A percentile compares a stretch with the other conserved stretches of the same genome.
Evolutionary conservation across 2,888 invertebrate genomes (phyloP).

Genomic region (Tholera decimalis): DNA sequence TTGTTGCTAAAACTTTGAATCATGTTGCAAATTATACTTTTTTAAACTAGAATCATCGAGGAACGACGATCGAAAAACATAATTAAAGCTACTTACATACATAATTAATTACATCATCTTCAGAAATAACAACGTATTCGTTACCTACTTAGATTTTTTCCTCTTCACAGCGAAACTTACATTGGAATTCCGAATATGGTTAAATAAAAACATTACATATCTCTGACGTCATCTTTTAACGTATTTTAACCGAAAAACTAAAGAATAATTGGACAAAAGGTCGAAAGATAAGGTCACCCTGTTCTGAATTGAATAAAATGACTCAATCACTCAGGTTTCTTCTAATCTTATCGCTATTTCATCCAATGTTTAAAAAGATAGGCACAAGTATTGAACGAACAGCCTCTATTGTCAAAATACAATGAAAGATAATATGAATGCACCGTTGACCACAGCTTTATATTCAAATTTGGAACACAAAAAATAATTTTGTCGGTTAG

Average conservation of each 20-base stretch:
- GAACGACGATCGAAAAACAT: slow-evolving; percentile 14
- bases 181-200: slow-evolving; percentile 29
- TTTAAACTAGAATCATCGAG: neutral
- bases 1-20: neutral
- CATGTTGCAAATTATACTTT: neutral
- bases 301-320: slow-evolving; percentile 22
- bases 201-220: slow-evolving; percentile 33
- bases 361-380: slow-evolving; percentile 26
- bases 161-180: slow-evolving; percentile 20
- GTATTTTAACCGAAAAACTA: slow-evolving; percentile 35
- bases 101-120: slow-evolving; percentile 56
- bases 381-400: slow-evolving; percentile 16
- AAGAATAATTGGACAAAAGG: slow-evolving; percentile 51
- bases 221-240: slow-evolving; percentile 47
- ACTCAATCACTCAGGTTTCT: slow-evolving; percentile 42
- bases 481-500: slow-evolving; percentile 15
- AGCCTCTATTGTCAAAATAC: slow-evolving; percentile 31
- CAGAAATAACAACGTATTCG: slow-evolving; percentile 29
- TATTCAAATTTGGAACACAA: neutral
- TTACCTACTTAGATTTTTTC: slow-evolving; percentile 36
- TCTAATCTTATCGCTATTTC: slow-evolving; percentile 37
- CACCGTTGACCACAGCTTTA: neutral
- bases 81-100: slow-evolving; percentile 48
- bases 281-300: slow-evolving; percentile 45
- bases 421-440: neutral